Evolutionary conservation across 2,113 vertebrate species (phyloP).

Genomic region (Coregonus clupeaformis): DNA sequence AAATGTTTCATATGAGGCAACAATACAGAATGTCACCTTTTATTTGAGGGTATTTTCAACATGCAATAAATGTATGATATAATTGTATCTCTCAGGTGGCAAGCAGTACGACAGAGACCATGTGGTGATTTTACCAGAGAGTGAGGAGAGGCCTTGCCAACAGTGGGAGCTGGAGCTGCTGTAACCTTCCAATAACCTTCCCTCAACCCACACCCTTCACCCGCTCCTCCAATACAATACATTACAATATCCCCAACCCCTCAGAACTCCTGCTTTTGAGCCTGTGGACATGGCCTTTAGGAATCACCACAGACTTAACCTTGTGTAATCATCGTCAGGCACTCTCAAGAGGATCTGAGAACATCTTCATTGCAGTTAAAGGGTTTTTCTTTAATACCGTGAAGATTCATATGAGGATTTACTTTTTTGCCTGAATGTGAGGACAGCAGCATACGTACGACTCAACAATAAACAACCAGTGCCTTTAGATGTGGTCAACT

Average conservation of each 20-base stretch:
- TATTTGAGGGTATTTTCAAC: too few relatives aligned
- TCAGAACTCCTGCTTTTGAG: background rate
- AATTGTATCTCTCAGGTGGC: constrained; percentile 74
- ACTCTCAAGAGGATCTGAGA: background rate
- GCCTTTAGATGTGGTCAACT: background rate
- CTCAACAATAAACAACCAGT: background rate
- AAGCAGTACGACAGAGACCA: constrained; percentile 86
- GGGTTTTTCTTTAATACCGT: background rate
- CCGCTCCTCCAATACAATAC: background rate
- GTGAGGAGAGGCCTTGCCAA: constrained; percentile 78
- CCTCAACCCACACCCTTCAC: too few relatives aligned
- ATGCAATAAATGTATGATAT: background rate
- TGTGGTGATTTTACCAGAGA: constrained; percentile 76
- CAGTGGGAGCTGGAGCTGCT: constrained; percentile 84
- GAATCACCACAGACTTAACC: background rate
- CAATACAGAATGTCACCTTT: too few relatives aligned
- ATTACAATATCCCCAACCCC: too few relatives aligned
- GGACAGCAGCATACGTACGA: background rate
- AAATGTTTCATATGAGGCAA: too few relatives aligned
- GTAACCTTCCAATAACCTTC: too few relatives aligned
- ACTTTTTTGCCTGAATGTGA: background rate
- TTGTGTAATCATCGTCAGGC: background rate
- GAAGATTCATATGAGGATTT: too few relatives aligned
- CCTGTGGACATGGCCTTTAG: constrained; percentile 2
- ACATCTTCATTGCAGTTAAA: background rate